Evolutionary conservation across 2,797 vertebrate species (phyloP).

Genomic region (Dendrocincla tyrannina): DNA sequence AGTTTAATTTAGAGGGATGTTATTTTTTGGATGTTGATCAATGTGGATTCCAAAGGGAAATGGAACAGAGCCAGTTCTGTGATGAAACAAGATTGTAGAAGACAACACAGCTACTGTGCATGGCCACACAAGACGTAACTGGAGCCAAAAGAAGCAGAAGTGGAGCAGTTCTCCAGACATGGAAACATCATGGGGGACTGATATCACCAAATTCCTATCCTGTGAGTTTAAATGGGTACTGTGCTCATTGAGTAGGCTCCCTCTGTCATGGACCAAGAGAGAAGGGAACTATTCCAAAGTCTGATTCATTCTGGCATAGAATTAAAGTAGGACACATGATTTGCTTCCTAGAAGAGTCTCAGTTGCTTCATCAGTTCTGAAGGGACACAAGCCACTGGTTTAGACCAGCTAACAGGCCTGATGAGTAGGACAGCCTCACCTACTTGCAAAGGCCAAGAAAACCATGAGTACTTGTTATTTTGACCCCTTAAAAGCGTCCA

Average conservation of each 20-base stretch:
- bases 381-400: not conserved
- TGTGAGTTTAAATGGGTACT: not conserved
- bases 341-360: not conserved
- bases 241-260: not conserved
- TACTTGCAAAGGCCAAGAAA: not conserved
- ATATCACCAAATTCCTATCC: not conserved
- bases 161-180: not conserved
- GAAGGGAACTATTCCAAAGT: not conserved
- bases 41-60: not conserved
- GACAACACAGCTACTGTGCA: not conserved
- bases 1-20: not conserved
- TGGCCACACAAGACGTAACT: not conserved
- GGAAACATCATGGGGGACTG: not conserved
- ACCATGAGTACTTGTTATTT: not conserved
- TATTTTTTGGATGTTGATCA: not conserved
- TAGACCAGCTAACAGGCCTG: not conserved
- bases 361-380: not conserved
- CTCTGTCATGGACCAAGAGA: not conserved
- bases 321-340: not conserved
- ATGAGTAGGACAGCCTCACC: not conserved
- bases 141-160: not conserved
- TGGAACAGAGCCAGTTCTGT: not conserved
- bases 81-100: not conserved
- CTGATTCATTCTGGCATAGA: not conserved
- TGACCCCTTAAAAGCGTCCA: not conserved